These are phyloP conservation scores for Phyllostomus hastatus DNA, from an alignment of 2,113 vertebrate genomes.

Conservation along the genomic window DNA sequence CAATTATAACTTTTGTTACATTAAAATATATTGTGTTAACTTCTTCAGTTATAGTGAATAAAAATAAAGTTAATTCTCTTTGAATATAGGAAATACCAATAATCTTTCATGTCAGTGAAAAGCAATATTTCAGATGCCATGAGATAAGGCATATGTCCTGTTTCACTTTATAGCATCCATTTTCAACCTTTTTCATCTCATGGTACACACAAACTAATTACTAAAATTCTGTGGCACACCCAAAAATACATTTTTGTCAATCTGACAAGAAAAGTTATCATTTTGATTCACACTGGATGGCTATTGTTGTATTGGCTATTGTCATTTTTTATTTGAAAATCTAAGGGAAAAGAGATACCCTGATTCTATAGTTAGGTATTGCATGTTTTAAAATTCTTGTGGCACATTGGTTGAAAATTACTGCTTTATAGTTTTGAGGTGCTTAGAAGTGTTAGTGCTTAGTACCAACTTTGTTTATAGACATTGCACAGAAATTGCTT, in stretches of 20 bases:
- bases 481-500: not conserved
- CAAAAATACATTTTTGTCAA: not conserved
- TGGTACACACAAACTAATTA: not conserved
- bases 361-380: not conserved
- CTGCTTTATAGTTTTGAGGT: not conserved
- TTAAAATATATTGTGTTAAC: slow-evolving; percentile 8
- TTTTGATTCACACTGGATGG: not conserved
- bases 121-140: not conserved
- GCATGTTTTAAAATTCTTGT: not conserved
- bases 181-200: not conserved
- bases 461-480: not conserved
- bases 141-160: not conserved
- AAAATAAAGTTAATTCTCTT: slow-evolving; percentile 36
- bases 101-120: not conserved
- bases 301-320: not conserved
- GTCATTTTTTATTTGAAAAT: not conserved
- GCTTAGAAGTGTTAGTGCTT: not conserved
- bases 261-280: not conserved
- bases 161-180: not conserved
- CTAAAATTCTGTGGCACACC: not conserved
- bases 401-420: not conserved
- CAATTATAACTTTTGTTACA: not conserved
- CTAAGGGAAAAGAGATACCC: not conserved
- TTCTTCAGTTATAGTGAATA: slow-evolving; percentile 32
- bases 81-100: not conserved